A percentile compares a stretch with the other conserved stretches of the same genome.
phyloP scores from a whole-genome alignment of 2,113 vertebrate species.

The Microtus pennsylvanicus region DNA sequence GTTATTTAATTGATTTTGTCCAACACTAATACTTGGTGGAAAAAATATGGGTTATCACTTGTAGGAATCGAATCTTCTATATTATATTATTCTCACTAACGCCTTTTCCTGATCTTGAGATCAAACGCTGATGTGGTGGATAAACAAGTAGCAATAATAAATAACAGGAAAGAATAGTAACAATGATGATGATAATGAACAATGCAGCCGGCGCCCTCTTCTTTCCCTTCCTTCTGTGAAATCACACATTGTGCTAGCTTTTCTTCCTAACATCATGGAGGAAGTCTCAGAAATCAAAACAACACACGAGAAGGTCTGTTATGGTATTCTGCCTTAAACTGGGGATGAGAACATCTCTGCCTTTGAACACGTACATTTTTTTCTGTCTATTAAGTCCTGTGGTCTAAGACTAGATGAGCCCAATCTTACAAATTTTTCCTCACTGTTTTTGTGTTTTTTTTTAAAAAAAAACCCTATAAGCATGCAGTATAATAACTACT shows the following conservation, averaged over 20 bases:
- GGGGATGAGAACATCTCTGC: background rate
- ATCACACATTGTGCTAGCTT: background rate
- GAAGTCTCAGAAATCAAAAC: slow-evolving; percentile 3
- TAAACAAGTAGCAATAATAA: background rate
- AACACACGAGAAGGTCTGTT: background rate
- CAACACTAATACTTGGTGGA: background rate
- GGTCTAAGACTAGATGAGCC: background rate
- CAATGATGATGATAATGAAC: background rate
- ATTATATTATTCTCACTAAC: background rate
- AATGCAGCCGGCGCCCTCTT: background rate
- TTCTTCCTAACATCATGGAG: background rate
- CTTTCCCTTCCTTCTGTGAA: background rate
- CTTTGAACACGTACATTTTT: background rate
- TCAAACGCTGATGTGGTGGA: background rate
- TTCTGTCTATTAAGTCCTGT: background rate
- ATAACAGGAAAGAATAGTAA: background rate
- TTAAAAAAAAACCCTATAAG: background rate
- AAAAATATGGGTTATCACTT: background rate
- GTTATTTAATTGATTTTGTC: background rate
- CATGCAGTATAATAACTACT: background rate
- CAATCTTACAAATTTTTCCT: background rate
- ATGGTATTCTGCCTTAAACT: background rate
- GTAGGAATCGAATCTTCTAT: background rate
- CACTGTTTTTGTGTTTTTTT: background rate
- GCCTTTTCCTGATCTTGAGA: background rate